Conservation (phyloP, 2,113 vertebrate species). For the Equus przewalskii region DNA sequence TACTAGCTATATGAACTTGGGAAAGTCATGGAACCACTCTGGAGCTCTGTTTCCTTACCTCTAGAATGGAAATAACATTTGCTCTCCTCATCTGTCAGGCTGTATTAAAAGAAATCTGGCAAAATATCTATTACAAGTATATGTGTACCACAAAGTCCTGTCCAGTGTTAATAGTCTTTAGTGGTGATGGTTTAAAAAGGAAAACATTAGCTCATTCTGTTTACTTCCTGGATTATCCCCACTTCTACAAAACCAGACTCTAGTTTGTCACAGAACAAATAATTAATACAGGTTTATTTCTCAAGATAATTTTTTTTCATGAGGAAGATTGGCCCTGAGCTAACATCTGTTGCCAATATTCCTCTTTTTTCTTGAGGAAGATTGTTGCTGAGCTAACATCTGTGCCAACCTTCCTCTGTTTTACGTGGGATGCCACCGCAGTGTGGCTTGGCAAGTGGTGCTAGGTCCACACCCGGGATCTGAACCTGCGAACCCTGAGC, state of each 20-base stretch:
- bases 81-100: background rate
- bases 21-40: background rate
- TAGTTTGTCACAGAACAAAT: conserved; percentile 22
- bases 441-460: too few species aligned
- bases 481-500: too few species aligned
- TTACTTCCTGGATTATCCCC: conserved; percentile 29
- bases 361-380: too few species aligned
- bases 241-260: background rate
- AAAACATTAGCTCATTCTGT: conserved; percentile 6
- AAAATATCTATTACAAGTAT: background rate
- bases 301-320: background rate
- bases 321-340: too few species aligned
- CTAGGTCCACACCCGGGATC: too few species aligned
- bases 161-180: background rate
- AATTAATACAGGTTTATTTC: conserved; percentile 17
- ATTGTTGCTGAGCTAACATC: too few species aligned
- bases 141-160: background rate
- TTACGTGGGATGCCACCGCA: too few species aligned
- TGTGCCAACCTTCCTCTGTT: too few species aligned
- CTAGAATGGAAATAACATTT: background rate
- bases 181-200: background rate
- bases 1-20: background rate
- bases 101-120: background rate
- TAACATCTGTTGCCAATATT: too few species aligned
- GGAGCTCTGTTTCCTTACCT: background rate